Evolutionary conservation across 1,140 invertebrate genomes (phyloP).

Genomic region (Drosophila quadrilineata): DNA sequence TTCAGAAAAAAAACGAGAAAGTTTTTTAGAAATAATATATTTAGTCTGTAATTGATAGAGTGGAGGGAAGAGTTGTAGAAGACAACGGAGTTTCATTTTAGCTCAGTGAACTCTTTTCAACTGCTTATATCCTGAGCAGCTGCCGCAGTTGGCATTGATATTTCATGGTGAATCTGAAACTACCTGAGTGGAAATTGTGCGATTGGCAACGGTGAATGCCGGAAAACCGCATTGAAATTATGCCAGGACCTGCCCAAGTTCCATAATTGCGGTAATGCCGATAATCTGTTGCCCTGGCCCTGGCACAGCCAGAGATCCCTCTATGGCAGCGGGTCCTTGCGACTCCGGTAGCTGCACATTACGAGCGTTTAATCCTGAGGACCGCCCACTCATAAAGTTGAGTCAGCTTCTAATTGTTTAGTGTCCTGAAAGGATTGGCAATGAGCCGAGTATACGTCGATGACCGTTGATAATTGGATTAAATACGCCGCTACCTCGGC

Average conservation of each 20-base stretch:
- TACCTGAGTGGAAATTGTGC: background rate
- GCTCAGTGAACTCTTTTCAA: no score
- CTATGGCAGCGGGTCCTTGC: background rate
- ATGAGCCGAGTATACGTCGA: constrained; percentile 10
- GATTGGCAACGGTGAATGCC: constrained; percentile 59
- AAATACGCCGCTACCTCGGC: constrained; percentile 36
- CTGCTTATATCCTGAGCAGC: no score
- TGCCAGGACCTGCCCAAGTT: constrained; percentile 70
- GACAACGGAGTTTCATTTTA: no score
- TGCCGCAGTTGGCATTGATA: no score
- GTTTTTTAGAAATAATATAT: no score
- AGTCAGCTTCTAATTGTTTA: constrained; percentile 59
- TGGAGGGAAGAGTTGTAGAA: no score
- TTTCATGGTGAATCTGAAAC: background rate
- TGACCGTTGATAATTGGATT: constrained; percentile 70
- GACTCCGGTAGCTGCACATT: constrained; percentile 29
- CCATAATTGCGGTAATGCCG: constrained; percentile 76
- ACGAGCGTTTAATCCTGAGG: constrained; percentile 41
- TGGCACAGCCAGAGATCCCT: background rate
- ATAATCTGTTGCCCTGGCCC: constrained; percentile 56
- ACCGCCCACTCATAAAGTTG: constrained; percentile 51
- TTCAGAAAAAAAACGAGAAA: no score
- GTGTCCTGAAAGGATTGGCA: constrained; percentile 45
- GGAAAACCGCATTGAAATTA: constrained; percentile 77
- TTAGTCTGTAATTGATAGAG: no score